A percentile compares a stretch with the other conserved stretches of the same genome.
phyloP scores from a whole-genome alignment of 2,797 vertebrate genomes.

The Alcedo quadribrachys region DNA sequence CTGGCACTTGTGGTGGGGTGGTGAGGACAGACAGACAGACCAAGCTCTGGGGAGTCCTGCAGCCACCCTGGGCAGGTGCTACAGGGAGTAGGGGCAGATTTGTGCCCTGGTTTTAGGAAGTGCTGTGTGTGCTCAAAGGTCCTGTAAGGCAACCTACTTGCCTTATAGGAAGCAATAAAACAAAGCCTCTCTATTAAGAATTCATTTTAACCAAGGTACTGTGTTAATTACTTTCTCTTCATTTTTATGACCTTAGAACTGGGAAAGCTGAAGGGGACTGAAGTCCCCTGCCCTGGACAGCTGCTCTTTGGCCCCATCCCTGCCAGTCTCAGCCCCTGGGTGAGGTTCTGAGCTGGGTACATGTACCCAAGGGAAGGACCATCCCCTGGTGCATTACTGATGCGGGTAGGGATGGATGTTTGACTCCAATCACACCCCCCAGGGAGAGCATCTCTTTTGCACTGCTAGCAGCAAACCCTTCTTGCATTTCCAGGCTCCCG shows the following conservation, averaged over 20 bases:
- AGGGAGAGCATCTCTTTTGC: too few species aligned
- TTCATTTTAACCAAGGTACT: neutral
- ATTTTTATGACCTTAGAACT: neutral
- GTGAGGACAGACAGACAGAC: neutral
- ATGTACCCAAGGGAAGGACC: neutral
- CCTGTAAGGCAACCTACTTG: neutral
- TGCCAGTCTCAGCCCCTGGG: neutral
- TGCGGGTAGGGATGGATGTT: too few species aligned
- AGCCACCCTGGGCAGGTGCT: neutral
- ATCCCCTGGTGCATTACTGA: neutral
- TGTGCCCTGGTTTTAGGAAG: neutral
- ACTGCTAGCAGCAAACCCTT: neutral
- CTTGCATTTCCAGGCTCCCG: neutral
- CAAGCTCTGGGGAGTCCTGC: accelerated
- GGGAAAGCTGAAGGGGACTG: neutral
- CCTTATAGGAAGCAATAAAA: neutral
- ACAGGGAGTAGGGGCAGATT: neutral
- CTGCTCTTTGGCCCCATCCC: neutral
- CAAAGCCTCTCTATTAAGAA: neutral
- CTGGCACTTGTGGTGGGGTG: accelerated
- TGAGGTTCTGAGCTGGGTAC: neutral
- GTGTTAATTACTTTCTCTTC: neutral
- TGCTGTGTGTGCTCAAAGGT: neutral
- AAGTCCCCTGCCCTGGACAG: accelerated
- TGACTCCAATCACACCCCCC: neutral